Percentiles rank a stretch among this genome's conserved stretches.
Conservation (phyloP, 2,113 vertebrate species). For the Erythrocebus patas region DNA sequence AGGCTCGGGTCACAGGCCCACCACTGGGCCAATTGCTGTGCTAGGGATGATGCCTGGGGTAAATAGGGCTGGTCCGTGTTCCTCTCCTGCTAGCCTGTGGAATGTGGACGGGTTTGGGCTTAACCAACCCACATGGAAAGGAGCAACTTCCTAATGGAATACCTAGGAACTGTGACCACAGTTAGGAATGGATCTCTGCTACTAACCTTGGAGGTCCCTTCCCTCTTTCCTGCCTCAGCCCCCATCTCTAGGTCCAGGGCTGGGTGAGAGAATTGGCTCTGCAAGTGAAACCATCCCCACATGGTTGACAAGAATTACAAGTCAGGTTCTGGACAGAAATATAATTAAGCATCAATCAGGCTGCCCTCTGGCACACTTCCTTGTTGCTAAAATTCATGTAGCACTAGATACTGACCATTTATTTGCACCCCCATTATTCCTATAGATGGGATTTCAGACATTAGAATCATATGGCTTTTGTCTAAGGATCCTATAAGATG, state of each 20-base stretch:
- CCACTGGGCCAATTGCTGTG: fast-evolving
- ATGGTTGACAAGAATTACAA: no score
- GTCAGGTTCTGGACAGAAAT: no score
- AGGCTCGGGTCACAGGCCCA: not conserved
- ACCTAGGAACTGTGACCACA: not conserved
- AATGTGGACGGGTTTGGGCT: not conserved
- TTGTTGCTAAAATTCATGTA: no score
- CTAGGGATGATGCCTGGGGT: not conserved
- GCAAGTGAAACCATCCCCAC: no score
- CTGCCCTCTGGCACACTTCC: no score
- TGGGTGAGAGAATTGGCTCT: not conserved
- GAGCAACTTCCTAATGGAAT: not conserved
- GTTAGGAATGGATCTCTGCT: not conserved
- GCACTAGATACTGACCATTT: no score
- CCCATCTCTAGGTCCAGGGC: not conserved
- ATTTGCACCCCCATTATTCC: no score
- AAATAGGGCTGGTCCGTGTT: fast-evolving
- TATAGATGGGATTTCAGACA: no score
- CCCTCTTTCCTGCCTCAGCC: not conserved
- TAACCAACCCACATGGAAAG: not conserved
- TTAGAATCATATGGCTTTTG: no score
- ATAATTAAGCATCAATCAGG: no score
- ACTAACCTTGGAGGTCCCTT: no score
- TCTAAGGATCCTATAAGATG: no score
- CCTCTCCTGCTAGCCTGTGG: fast-evolving